Evolutionary conservation across 2,888 invertebrate species (phyloP).

Genomic region (Chymomyza caudatula): DNA sequence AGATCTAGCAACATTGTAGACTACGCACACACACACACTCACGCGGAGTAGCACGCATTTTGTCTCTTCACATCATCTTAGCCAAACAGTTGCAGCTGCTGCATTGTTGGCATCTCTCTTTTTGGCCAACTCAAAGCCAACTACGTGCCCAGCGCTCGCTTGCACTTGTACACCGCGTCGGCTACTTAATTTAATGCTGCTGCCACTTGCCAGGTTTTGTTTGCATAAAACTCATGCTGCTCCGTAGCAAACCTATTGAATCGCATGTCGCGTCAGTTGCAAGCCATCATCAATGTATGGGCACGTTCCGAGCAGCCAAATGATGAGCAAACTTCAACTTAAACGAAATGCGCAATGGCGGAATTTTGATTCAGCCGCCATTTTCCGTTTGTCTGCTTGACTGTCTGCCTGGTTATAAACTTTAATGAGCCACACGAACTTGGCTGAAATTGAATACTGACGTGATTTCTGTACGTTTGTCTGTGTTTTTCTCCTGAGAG

Average conservation of each 20-base stretch:
- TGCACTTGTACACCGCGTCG: conserved; percentile 50
- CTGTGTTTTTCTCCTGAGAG: not conserved
- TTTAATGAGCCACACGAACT: conserved; percentile 70
- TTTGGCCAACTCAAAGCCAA: not conserved
- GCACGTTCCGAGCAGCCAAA: conserved; percentile 64
- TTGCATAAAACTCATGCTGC: conserved; percentile 57
- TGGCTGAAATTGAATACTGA: conserved; percentile 64
- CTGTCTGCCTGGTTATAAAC: conserved; percentile 53
- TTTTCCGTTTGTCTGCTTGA: not conserved
- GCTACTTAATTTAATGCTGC: conserved; percentile 73
- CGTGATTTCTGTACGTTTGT: conserved; percentile 52
- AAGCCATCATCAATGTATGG: conserved; percentile 69
- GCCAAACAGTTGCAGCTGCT: conserved; percentile 16
- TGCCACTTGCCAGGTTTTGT: conserved; percentile 51
- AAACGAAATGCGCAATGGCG: conserved; percentile 9
- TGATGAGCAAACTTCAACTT: conserved; percentile 71
- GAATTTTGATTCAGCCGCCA: conserved; percentile 12
- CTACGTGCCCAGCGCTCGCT: conserved; percentile 53
- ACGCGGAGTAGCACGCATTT: not conserved
- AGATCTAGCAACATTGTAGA: conserved; percentile 48
- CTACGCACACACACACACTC: conserved; percentile 23
- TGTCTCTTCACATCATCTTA: not conserved
- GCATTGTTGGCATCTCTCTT: conserved; percentile 17
- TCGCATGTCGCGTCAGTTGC: conserved; percentile 25
- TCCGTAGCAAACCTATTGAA: conserved; percentile 57